A percentile compares a stretch with the other conserved stretches of the same genome.
These are phyloP conservation scores for Paramormyrops kingsleyae DNA, from an alignment of 2,113 vertebrate species.

Conservation along the genomic window DNA sequence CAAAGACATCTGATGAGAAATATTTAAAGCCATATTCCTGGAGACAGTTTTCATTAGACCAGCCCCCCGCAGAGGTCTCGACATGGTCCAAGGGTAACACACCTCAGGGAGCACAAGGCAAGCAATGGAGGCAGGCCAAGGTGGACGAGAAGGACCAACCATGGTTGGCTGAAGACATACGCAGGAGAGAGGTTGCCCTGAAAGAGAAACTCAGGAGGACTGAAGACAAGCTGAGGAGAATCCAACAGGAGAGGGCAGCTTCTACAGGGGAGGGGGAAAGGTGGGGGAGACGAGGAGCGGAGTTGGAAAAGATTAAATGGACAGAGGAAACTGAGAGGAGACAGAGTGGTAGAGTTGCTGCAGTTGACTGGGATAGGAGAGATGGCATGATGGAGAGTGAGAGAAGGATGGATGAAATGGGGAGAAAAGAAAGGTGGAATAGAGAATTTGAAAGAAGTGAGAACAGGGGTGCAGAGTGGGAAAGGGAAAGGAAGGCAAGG, in stretches of 20 bases:
- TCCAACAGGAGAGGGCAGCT: slow-evolving; percentile 51
- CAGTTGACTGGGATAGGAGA: slow-evolving; percentile 19
- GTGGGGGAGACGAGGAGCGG: slow-evolving; percentile 8
- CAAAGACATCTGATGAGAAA: slow-evolving; percentile 11
- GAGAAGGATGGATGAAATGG: slow-evolving; percentile 16
- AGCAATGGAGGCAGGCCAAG: background rate
- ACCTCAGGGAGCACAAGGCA: background rate
- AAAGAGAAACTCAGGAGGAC: slow-evolving; percentile 65
- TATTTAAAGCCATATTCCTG: slow-evolving; percentile 23
- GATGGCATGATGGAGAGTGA: slow-evolving; percentile 6
- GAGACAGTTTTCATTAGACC: background rate
- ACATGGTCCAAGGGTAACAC: slow-evolving; percentile 13
- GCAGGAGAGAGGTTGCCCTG: slow-evolving; percentile 60
- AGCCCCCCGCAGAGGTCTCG: slow-evolving; percentile 17
- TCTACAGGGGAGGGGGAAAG: slow-evolving; percentile 39
- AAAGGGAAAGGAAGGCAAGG: slow-evolving; percentile 26
- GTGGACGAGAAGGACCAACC: slow-evolving; percentile 24
- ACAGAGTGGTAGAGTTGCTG: slow-evolving; percentile 21
- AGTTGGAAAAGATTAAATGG: slow-evolving; percentile 16
- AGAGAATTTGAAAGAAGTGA: slow-evolving; percentile 6
- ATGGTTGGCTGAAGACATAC: slow-evolving; percentile 60
- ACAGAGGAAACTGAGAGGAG: slow-evolving; percentile 6
- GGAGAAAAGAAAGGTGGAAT: slow-evolving; percentile 19
- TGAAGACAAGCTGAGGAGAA: slow-evolving; percentile 57
- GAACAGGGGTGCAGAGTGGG: slow-evolving; percentile 49